phyloP scores from a whole-genome alignment of 2,113 vertebrate species.

The Ginglymostoma cirratum region DNA sequence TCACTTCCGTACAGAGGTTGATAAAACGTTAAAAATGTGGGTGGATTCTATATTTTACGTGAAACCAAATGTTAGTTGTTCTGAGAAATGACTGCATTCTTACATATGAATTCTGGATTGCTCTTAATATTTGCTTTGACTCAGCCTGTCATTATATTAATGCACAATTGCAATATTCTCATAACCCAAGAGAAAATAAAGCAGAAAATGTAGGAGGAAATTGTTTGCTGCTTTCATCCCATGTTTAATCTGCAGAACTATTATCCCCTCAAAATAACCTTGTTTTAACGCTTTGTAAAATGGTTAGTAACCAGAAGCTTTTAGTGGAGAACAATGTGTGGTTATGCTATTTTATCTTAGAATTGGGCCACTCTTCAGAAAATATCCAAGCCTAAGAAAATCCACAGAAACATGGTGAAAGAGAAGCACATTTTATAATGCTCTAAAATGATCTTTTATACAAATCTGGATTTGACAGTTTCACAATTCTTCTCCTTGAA shows the following conservation, averaged over 20 bases:
- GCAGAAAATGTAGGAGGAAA: background rate
- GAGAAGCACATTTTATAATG: background rate
- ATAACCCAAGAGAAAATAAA: background rate
- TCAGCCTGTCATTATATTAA: background rate
- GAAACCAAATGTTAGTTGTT: background rate
- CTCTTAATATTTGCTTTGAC: background rate
- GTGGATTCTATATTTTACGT: background rate
- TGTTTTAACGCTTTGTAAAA: background rate
- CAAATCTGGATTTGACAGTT: background rate
- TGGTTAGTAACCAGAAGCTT: background rate
- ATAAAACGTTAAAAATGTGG: background rate
- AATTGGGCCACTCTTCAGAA: background rate
- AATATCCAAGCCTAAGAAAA: background rate
- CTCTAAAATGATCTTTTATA: background rate
- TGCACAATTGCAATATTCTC: background rate
- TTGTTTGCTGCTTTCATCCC: background rate
- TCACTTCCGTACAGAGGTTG: background rate
- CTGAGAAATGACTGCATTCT: background rate
- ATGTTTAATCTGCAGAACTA: background rate
- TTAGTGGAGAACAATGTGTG: background rate
- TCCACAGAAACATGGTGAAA: background rate
- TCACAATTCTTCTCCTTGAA: background rate
- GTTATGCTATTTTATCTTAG: background rate
- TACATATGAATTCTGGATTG: too few relatives aligned
- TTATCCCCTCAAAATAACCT: background rate